Evolutionary conservation across 2,113 vertebrate species (phyloP).

Genomic region (Polypterus senegalus): DNA sequence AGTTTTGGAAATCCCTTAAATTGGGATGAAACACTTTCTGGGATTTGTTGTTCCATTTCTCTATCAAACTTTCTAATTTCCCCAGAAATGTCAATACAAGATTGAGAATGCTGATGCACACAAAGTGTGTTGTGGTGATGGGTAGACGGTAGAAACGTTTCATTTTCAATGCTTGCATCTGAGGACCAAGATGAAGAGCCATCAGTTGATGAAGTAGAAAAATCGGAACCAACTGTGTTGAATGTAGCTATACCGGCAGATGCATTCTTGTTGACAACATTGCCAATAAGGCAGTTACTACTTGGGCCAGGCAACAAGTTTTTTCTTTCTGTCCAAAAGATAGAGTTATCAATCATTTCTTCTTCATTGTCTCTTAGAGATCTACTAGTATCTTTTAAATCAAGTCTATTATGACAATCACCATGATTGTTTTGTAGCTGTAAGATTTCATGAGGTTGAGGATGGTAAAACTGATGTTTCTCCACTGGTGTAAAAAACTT

Average conservation of each 20-base stretch:
- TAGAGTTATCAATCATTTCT: no score
- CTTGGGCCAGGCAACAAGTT: no score
- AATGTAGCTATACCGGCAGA: no score
- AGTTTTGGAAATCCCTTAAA: neutral
- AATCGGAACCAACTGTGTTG: neutral
- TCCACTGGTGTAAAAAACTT: slow-evolving; percentile 43
- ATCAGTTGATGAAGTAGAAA: slow-evolving; percentile 24
- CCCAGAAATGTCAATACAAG: slow-evolving; percentile 44
- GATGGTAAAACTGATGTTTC: slow-evolving; percentile 11
- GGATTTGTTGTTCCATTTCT: slow-evolving; percentile 26
- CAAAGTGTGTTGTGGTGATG: slow-evolving; percentile 12
- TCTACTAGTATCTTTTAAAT: no score
- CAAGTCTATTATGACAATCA: no score
- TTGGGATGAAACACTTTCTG: neutral
- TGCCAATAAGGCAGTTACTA: no score
- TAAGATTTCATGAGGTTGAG: no score
- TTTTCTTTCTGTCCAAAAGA: no score
- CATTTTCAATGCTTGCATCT: slow-evolving; percentile 36
- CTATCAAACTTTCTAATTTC: slow-evolving; percentile 28
- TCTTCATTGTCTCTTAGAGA: no score
- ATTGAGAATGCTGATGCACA: slow-evolving; percentile 42
- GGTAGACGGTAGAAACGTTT: slow-evolving; percentile 15
- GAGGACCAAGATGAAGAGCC: slow-evolving; percentile 48
- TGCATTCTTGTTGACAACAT: no score
- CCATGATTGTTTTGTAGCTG: no score